These are phyloP conservation scores for Chaenogobius annularis DNA, from an alignment of 2,113 vertebrate genomes.

Conservation along the genomic window DNA sequence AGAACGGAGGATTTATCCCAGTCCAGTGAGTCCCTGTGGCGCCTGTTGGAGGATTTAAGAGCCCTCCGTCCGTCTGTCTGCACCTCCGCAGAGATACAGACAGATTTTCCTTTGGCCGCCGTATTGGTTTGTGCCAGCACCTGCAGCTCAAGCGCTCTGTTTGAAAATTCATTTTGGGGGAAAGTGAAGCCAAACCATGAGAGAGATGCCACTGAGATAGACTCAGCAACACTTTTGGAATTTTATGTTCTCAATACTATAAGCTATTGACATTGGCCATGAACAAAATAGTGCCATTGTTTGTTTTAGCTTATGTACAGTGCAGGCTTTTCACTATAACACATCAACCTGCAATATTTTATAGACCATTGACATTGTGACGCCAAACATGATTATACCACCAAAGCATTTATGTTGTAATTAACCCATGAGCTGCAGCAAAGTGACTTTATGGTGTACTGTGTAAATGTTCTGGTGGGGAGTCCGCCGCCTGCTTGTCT, in stretches of 20 bases:
- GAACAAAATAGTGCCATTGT: no score
- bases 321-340: no score
- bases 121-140: conserved; percentile 37
- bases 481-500: no score
- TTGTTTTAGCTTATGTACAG: no score
- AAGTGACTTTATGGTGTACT: no score
- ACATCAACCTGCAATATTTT: no score
- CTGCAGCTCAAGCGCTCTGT: conserved; percentile 24
- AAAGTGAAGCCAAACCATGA: conserved; percentile 26
- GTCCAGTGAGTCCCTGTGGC: conserved; percentile 64
- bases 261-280: not conserved
- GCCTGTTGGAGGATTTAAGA: conserved; percentile 64
- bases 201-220: conserved; percentile 17
- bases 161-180: conserved; percentile 25
- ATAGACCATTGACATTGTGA: no score
- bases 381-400: no score
- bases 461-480: no score
- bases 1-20: conserved; percentile 74
- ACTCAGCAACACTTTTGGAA: not conserved
- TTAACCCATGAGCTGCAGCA: no score
- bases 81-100: conserved; percentile 29
- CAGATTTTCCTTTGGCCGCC: conserved; percentile 33
- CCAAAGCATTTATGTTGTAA: no score
- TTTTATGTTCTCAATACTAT: not conserved
- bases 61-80: conserved; percentile 35